Percentiles rank a stretch among this genome's conserved stretches.
These are phyloP conservation scores for Oeneis ivallda DNA, from an alignment of 2,888 invertebrate species.

Conservation along the genomic window DNA sequence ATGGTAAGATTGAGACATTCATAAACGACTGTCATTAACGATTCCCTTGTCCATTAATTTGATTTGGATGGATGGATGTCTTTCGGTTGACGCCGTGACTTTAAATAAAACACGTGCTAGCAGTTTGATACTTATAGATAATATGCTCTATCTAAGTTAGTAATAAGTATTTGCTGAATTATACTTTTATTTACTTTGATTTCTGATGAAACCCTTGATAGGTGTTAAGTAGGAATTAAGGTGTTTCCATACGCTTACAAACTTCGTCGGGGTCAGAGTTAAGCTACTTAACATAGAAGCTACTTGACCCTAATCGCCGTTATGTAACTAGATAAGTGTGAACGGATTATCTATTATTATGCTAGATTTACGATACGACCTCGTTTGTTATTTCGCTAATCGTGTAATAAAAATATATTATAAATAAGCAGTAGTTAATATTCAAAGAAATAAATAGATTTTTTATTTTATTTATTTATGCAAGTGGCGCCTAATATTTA, in stretches of 20 bases:
- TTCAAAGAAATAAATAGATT: too few species aligned
- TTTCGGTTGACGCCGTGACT: neutral
- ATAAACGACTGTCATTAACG: too few species aligned
- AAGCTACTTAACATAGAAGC: conserved; percentile 61
- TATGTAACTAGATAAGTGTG: conserved; percentile 29
- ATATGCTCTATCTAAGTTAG: neutral
- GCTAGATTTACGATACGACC: conserved; percentile 9
- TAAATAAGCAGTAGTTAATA: neutral
- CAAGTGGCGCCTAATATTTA: conserved; percentile 5
- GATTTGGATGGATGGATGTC: neutral
- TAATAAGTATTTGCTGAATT: neutral
- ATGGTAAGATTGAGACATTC: too few species aligned
- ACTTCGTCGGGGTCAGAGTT: conserved; percentile 50
- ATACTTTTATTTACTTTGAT: neutral
- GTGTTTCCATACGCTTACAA: conserved; percentile 57
- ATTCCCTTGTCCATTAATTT: neutral
- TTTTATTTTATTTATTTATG: neutral
- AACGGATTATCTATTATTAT: conserved; percentile 15
- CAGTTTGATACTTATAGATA: too few species aligned
- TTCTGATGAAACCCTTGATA: conserved; percentile 7
- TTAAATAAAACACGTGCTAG: too few species aligned
- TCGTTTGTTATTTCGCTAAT: neutral
- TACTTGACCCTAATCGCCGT: conserved; percentile 64
- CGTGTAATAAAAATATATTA: neutral
- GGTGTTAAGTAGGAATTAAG: conserved; percentile 44